These are phyloP conservation scores for Cryptocephalus moraei DNA, from an alignment of 2,888 invertebrate species.

Conservation along the genomic window DNA sequence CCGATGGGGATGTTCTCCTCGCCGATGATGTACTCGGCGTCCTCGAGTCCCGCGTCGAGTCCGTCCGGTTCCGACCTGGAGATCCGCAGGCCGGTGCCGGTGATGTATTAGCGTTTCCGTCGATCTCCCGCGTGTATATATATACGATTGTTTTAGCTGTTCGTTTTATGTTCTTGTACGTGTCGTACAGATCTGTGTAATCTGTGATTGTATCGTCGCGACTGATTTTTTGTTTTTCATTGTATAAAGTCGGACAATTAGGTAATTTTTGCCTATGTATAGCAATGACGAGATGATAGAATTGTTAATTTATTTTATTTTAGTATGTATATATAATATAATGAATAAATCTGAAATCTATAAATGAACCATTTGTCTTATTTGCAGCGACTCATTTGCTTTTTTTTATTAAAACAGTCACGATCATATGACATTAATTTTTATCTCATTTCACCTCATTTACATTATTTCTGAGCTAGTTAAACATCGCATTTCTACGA, in stretches of 20 bases:
- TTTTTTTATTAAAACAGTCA: too few species aligned
- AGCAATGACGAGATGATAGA: constrained; percentile 6
- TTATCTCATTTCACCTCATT: too few species aligned
- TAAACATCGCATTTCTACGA: too few species aligned
- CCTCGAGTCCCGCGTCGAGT: constrained; percentile 37
- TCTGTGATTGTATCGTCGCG: constrained; percentile 19
- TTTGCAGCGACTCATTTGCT: too few species aligned
- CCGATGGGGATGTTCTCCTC: constrained; percentile 34
- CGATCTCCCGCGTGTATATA: constrained; percentile 2
- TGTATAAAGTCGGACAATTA: constrained; percentile 3
- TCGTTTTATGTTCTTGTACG: constrained; percentile 6
- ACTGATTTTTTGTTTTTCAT: constrained; percentile 18
- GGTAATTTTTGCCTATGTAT: constrained; percentile 8
- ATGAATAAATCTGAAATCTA: constrained; percentile 6
- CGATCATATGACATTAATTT: too few species aligned
- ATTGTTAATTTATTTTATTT: constrained; percentile 12
- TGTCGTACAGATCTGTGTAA: constrained; percentile 6
- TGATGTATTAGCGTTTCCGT: constrained; percentile 48
- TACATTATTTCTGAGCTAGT: too few species aligned
- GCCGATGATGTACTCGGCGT: constrained; percentile 35
- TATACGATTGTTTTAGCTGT: neutral
- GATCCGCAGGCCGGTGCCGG: constrained; percentile 58
- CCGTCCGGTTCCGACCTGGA: constrained; percentile 37
- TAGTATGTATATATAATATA: constrained; percentile 7
- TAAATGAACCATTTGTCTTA: too few species aligned